Percentiles rank a stretch among this genome's conserved stretches.
These are phyloP conservation scores for Cuculus canorus DNA, from an alignment of 2,797 vertebrate genomes.

Conservation along the genomic window DNA sequence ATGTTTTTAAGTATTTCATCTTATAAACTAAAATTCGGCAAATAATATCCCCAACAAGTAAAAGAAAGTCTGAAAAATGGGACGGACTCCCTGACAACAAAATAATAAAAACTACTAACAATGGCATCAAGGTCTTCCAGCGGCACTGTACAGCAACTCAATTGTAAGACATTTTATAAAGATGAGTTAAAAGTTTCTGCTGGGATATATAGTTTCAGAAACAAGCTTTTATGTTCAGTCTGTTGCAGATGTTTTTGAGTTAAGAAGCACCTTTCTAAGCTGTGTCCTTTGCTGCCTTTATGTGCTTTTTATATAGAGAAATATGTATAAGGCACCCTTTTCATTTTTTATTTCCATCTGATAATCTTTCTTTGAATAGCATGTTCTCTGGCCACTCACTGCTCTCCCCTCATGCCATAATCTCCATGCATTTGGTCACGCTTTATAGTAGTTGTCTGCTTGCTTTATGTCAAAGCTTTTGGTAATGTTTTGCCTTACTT, in stretches of 20 bases:
- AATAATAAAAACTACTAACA: not conserved
- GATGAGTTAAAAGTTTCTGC: constrained; percentile 29
- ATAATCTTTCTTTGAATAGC: not conserved
- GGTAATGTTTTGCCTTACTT: not conserved
- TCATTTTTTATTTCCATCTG: not conserved
- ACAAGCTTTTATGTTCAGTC: not conserved
- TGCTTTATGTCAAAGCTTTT: not conserved
- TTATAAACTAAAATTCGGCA: not conserved
- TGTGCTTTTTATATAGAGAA: not conserved
- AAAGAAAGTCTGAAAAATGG: not conserved
- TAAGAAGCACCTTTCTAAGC: not conserved
- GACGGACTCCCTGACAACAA: not conserved
- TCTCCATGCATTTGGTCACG: not conserved
- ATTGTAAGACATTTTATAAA: constrained; percentile 2
- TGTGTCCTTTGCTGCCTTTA: not conserved
- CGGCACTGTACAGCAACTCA: not conserved
- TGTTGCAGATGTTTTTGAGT: not conserved
- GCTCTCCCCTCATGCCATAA: not conserved
- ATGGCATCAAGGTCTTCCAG: not conserved
- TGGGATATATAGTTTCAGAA: constrained; percentile 44
- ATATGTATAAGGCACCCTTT: not conserved
- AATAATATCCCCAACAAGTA: not conserved
- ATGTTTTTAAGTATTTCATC: not conserved
- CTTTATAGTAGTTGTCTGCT: not conserved
- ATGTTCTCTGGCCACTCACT: not conserved